These are phyloP conservation scores for Stichodactyla mertensii DNA, from an alignment of 64 coral and sea anemone species.

Conservation along the genomic window DNA sequence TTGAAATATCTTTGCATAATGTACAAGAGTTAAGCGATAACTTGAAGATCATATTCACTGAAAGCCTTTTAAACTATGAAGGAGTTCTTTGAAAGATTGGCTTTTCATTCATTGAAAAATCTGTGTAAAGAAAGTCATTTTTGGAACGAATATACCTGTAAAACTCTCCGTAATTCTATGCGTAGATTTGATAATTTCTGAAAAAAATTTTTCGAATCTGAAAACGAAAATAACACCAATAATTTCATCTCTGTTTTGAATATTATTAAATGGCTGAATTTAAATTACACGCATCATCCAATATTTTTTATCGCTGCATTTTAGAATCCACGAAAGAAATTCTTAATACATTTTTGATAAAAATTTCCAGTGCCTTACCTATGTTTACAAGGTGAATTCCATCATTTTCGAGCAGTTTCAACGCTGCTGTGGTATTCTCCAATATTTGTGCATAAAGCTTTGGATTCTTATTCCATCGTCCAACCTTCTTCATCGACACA, in stretches of 20 bases:
- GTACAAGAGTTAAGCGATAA: neutral
- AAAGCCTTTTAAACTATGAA: too few relatives aligned
- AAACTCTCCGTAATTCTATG: neutral
- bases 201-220: too few relatives aligned
- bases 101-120: too few relatives aligned
- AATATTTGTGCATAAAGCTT: constrained; percentile 82
- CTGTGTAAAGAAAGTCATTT: neutral
- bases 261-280: too few relatives aligned
- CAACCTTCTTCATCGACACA: constrained; percentile 74
- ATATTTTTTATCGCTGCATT: too few relatives aligned
- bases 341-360: too few relatives aligned
- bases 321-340: too few relatives aligned
- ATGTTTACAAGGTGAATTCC: constrained; percentile 98
- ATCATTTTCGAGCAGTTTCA: constrained; percentile 65
- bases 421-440: constrained; percentile 81
- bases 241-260: too few relatives aligned
- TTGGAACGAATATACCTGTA: neutral
- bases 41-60: too few relatives aligned
- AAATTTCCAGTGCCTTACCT: constrained; percentile 35
- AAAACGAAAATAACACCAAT: too few relatives aligned
- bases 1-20: neutral
- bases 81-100: too few relatives aligned
- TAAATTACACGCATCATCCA: too few relatives aligned
- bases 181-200: neutral
- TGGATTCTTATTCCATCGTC: constrained; percentile 62